Evolutionary conservation across 2,888 invertebrate species (phyloP), one percentile per base, ranked within the genome.

Genomic region (Bhutanitis thaidina): DNA sequence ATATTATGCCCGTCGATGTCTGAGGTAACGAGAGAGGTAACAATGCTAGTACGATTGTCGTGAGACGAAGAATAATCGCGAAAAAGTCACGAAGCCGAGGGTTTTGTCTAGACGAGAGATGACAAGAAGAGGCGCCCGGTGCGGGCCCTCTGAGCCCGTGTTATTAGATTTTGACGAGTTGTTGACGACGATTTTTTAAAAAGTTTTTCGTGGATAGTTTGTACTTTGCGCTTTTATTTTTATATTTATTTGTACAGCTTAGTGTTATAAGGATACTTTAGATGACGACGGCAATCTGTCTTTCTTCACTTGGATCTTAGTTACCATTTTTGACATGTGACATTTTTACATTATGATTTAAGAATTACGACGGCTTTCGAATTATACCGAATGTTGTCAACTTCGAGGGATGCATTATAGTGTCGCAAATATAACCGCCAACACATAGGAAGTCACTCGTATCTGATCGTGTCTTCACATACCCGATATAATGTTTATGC

Each of bases 61-160:
- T 78, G 76, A 81, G 77, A 80, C 74, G 69, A 74, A 67, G 77
- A 77, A 80, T 78, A 71, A 81, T 78, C 71, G 79, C 70, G 78
- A 74, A 80, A 80, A 84, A 87, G 87, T 83, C 86, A 82, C 85
- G 83, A 74, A 74, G 74, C 72, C 67, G 60, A 67, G 64, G 70
- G 71, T 74, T 78, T 79, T 82, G 87, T 87, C 87, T 86, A 87
- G 86, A 86, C 86, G 55, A 67, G 71, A 71, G 76, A 74, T 72
- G 77, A 74, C 74, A 75, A 73, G 68, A 59, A 60, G 64, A 54
- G 64, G 64, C 64, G 63, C 61, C 68, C 62, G 65, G 64, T 62
- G 62, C 62, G 56, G 39, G 58, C 62, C 64, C 63, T 57, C 70
- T 77, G 77, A 77, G 75, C 70, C 66, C 65, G 59, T 67, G 71